These are phyloP conservation scores for Dryoscopus gambensis DNA, from an alignment of 2,113 vertebrate genomes.

Conservation along the genomic window DNA sequence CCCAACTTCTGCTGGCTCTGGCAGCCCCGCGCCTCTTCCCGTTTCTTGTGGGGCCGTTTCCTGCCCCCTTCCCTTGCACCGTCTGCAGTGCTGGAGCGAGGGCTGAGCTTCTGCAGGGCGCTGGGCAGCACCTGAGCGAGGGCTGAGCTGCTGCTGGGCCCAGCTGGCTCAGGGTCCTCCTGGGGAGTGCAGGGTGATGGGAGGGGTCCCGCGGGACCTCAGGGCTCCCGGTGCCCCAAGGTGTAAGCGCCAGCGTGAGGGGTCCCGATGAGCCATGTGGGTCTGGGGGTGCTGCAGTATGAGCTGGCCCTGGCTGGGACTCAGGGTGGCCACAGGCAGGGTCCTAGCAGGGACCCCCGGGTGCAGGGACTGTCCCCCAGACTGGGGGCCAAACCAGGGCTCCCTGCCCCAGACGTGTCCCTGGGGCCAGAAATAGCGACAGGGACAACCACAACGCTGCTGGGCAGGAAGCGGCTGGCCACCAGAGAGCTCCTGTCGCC, in stretches of 20 bases:
- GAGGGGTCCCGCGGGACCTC: accelerated
- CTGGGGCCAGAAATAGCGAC: not conserved
- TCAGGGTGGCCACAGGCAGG: not conserved
- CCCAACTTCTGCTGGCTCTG: not conserved
- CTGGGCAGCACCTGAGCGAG: not conserved
- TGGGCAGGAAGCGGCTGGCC: not conserved
- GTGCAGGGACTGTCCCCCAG: too few species aligned
- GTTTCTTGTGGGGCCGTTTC: not conserved
- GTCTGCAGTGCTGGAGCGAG: accelerated
- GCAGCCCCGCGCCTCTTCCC: not conserved
- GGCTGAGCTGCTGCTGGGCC: not conserved
- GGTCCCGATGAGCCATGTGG: accelerated
- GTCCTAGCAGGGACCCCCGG: accelerated
- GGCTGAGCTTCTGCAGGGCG: not conserved
- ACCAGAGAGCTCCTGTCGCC: not conserved
- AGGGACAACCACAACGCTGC: not conserved
- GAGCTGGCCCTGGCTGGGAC: not conserved
- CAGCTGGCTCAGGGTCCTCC: not conserved
- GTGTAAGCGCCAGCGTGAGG: too few species aligned
- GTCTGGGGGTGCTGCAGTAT: not conserved
- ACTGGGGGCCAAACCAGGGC: not conserved
- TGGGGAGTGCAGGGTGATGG: not conserved
- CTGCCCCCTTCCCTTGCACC: not conserved
- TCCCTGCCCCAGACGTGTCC: not conserved
- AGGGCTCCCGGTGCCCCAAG: accelerated